phyloP scores from a whole-genome alignment of 2,888 invertebrate genomes.

The Pseudococcus viburni region DNA sequence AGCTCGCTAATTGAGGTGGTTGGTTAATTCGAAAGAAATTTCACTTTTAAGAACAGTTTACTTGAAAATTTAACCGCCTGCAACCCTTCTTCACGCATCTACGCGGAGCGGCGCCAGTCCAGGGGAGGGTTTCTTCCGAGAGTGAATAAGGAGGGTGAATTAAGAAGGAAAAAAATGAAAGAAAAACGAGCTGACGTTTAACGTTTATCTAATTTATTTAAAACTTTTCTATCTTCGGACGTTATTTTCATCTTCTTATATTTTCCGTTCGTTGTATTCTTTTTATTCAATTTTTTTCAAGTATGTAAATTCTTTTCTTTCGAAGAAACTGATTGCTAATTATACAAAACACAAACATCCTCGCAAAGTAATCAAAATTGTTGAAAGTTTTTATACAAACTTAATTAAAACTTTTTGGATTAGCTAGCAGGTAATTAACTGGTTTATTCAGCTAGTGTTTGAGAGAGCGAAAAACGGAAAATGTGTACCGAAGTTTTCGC shows the following conservation, averaged over 20 bases:
- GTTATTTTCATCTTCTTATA: background rate
- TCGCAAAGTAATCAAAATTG: conserved; percentile 53
- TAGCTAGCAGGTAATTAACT: conserved; percentile 52
- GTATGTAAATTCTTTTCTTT: conserved; percentile 48
- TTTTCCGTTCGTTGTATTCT: conserved; percentile 5
- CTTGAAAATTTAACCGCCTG: conserved; percentile 25
- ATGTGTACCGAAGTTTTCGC: conserved; percentile 33
- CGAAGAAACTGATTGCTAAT: conserved; percentile 51
- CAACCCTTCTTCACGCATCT: background rate
- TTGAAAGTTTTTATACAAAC: conserved; percentile 53
- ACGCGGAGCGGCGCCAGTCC: background rate
- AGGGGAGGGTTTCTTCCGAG: background rate
- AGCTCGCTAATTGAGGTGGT: conserved; percentile 5
- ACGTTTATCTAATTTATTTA: conserved; percentile 53
- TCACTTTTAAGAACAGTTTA: conserved; percentile 8
- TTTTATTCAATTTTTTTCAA: conserved; percentile 13
- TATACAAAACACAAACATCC: conserved; percentile 49
- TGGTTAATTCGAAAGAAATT: conserved; percentile 20
- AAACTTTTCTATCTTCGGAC: background rate
- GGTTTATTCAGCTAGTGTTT: conserved; percentile 52
- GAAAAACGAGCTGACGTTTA: conserved; percentile 36
- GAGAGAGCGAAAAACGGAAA: conserved; percentile 44
- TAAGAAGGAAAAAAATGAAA: background rate
- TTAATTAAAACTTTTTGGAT: conserved; percentile 50
- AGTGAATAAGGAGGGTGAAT: background rate